phyloP scores from a whole-genome alignment of 2,113 vertebrate species.

The Pelecanoides urinatrix region DNA sequence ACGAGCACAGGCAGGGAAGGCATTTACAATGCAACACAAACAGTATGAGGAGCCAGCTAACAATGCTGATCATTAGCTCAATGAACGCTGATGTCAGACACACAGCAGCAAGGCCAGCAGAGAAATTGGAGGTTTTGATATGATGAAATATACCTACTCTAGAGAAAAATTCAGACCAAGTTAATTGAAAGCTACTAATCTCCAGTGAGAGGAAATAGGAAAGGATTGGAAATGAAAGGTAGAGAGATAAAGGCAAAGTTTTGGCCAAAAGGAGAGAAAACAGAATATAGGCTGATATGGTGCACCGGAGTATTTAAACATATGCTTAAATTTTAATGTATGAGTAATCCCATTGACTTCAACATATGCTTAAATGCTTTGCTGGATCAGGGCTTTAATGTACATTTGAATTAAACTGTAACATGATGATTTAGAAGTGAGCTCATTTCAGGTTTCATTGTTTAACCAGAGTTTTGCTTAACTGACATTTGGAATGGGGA shows the following conservation, averaged over 20 bases:
- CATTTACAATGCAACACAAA: neutral
- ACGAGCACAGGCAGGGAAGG: accelerated
- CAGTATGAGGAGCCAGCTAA: neutral
- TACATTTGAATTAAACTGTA: slow-evolving; percentile 8
- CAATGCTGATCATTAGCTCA: neutral
- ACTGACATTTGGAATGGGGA: neutral
- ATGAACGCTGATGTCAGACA: neutral
- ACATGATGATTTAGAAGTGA: neutral
- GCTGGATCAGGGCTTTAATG: slow-evolving; percentile 3
- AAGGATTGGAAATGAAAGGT: neutral
- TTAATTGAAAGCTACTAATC: neutral
- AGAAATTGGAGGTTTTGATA: neutral
- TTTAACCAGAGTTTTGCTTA: neutral
- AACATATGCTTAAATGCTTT: slow-evolving; percentile 48
- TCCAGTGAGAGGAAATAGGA: neutral
- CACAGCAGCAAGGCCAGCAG: neutral
- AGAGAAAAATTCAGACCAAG: neutral
- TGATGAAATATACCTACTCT: neutral
- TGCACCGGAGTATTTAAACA: neutral
- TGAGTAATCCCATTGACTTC: slow-evolving; percentile 7
- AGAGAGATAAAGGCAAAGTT: neutral
- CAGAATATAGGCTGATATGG: neutral
- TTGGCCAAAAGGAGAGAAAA: neutral
- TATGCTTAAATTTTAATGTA: slow-evolving; percentile 7
- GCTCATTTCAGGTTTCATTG: slow-evolving; percentile 9